phyloP scores from a whole-genome alignment of 2,888 invertebrate genomes.

The Epinotia demarniana region DNA sequence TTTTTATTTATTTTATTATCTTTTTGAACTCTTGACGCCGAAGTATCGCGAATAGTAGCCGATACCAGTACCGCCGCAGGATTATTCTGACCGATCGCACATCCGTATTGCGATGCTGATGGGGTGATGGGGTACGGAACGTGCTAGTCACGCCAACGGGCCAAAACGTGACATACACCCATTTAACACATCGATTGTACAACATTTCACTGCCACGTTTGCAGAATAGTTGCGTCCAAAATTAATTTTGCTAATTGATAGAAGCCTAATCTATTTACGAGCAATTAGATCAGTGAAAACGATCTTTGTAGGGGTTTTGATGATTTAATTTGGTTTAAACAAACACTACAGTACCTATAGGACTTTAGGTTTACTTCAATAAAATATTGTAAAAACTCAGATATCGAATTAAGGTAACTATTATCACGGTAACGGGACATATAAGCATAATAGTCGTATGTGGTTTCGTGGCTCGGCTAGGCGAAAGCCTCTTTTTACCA shows the following conservation, averaged over 20 bases:
- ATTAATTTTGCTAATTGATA: slow-evolving; percentile 44
- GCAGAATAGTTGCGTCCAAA: slow-evolving; percentile 45
- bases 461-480: too few relatives aligned
- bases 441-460: too few relatives aligned
- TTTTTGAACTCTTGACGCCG: background rate
- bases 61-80: slow-evolving; percentile 48
- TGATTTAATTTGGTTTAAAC: slow-evolving; percentile 10
- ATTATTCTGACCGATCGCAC: slow-evolving; percentile 76
- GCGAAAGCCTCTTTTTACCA: too few relatives aligned
- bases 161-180: slow-evolving; percentile 8
- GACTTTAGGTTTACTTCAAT: too few relatives aligned
- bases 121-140: slow-evolving; percentile 36
- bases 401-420: too few relatives aligned
- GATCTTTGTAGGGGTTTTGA: slow-evolving; percentile 8
- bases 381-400: too few relatives aligned
- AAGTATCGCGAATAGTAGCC: slow-evolving; percentile 7
- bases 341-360: too few relatives aligned
- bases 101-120: slow-evolving; percentile 62
- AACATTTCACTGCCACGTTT: slow-evolving; percentile 17
- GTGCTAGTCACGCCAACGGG: background rate
- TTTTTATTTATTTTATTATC: too few relatives aligned
- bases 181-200: background rate
- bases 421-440: too few relatives aligned
- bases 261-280: slow-evolving; percentile 52
- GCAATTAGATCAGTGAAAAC: slow-evolving; percentile 47